Percentiles rank a stretch among this genome's conserved stretches.
Evolutionary conservation across 92 coral and sea anemone species (phyloP).

Genomic region (Palythoa caribaeorum): DNA sequence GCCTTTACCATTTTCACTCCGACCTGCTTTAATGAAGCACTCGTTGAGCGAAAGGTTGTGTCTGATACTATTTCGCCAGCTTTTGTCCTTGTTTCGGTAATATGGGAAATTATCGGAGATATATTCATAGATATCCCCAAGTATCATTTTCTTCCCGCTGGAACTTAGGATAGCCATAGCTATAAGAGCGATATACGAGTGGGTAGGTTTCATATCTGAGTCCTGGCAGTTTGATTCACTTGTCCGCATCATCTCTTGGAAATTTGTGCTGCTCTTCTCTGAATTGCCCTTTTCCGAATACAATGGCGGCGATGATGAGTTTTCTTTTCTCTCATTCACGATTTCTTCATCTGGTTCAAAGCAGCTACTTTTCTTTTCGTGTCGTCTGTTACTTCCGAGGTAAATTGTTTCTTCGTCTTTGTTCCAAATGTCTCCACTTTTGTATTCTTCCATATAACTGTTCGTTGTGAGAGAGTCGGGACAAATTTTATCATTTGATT

Average conservation of each 20-base stretch:
- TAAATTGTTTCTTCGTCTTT: slow-evolving; percentile 16
- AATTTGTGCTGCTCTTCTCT: slow-evolving; percentile 30
- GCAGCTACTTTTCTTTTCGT: background rate
- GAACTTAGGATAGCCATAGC: slow-evolving; percentile 98
- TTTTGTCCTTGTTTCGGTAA: slow-evolving; percentile 97
- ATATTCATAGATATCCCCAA: slow-evolving; percentile 96
- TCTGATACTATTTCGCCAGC: slow-evolving; percentile 98
- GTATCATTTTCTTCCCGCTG: slow-evolving; percentile 90
- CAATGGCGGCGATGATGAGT: background rate
- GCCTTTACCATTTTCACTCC: slow-evolving; percentile 99
- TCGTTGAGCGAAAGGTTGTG: slow-evolving; percentile 97
- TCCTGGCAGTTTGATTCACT: slow-evolving; percentile 68
- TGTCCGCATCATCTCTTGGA: slow-evolving; percentile 27
- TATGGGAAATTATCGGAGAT: slow-evolving; percentile 97
- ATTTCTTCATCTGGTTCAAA: background rate
- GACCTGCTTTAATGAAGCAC: slow-evolving; percentile 97
- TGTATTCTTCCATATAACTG: background rate
- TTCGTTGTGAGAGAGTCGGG: slow-evolving; percentile 25
- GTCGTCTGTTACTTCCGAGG: background rate
- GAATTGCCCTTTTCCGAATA: background rate
- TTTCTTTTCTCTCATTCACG: background rate
- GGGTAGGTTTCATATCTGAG: slow-evolving; percentile 95
- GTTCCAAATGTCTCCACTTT: slow-evolving; percentile 13
- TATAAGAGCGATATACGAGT: slow-evolving; percentile 95
- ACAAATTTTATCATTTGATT: slow-evolving; percentile 5